Evolutionary conservation across 2,113 vertebrate genomes (phyloP).

Genomic region (Ceuthmochares aereus): DNA sequence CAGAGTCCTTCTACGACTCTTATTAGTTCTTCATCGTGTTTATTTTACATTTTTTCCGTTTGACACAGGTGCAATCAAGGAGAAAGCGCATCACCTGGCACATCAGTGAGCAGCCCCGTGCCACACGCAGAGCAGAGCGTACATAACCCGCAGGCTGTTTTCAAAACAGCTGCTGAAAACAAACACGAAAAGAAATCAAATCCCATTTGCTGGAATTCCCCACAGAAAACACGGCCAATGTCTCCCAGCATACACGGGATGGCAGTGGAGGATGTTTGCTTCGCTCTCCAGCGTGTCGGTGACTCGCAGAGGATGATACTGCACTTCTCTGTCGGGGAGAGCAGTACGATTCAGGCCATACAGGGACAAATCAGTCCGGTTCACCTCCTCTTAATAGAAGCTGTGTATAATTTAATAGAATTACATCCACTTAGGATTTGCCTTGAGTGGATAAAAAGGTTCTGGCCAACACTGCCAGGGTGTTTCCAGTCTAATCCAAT

Average conservation of each 20-base stretch:
- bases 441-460: not conserved
- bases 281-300: not conserved
- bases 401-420: not conserved
- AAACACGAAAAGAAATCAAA: not conserved
- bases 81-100: not conserved
- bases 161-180: conserved; percentile 24
- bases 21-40: not conserved
- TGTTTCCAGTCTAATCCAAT: not conserved
- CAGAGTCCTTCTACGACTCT: fast-evolving
- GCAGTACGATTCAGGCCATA: not conserved
- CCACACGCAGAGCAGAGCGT: not conserved
- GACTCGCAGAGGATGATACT: not conserved
- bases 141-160: not conserved
- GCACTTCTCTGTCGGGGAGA: not conserved
- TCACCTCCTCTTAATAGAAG: not conserved
- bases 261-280: not conserved
- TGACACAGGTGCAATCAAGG: not conserved
- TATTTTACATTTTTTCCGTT: not conserved
- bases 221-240: not conserved
- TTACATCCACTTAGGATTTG: not conserved
- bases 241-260: not conserved
- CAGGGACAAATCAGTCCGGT: not conserved
- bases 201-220: not conserved
- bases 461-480: not conserved
- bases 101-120: not conserved